Percentiles rank a stretch among this genome's conserved stretches.
phyloP scores from a whole-genome alignment of 2,113 vertebrate genomes.

The Hucho hucho region DNA sequence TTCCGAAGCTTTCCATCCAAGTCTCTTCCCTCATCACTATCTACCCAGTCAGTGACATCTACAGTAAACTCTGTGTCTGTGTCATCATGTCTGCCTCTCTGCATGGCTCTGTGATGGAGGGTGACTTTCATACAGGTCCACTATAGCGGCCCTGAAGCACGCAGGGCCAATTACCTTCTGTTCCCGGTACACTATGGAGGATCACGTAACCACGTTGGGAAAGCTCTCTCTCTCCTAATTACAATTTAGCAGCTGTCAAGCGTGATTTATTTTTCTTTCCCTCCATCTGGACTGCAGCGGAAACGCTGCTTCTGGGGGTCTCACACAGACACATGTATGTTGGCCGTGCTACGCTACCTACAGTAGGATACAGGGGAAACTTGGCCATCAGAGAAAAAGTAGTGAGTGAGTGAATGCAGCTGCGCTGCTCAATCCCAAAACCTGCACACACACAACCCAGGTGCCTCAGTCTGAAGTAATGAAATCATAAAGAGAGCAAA shows the following conservation, averaged over 20 bases:
- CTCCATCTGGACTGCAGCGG: conserved; percentile 1
- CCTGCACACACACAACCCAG: neutral
- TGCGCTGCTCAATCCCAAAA: neutral
- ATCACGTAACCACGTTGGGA: neutral
- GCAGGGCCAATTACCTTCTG: conserved; percentile 3
- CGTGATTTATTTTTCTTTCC: conserved; percentile 12
- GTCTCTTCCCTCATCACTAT: neutral
- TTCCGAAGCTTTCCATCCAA: neutral
- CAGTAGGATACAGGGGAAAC: neutral
- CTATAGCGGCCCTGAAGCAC: neutral
- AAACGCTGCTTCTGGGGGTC: conserved; percentile 1
- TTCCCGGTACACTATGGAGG: neutral
- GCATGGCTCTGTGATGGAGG: neutral
- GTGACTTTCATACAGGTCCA: neutral
- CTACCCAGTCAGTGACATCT: too few species aligned
- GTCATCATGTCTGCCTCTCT: neutral
- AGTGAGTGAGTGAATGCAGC: neutral
- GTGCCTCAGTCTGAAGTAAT: too few species aligned
- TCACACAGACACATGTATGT: neutral
- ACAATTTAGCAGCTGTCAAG: conserved; percentile 22
- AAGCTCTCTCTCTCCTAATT: conserved; percentile 16
- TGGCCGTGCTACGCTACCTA: neutral
- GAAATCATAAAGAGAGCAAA: too few species aligned
- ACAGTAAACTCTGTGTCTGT: neutral
- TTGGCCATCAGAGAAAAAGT: neutral